phyloP scores from a whole-genome alignment of 1,140 invertebrate species.

The Amyelois transitella region DNA sequence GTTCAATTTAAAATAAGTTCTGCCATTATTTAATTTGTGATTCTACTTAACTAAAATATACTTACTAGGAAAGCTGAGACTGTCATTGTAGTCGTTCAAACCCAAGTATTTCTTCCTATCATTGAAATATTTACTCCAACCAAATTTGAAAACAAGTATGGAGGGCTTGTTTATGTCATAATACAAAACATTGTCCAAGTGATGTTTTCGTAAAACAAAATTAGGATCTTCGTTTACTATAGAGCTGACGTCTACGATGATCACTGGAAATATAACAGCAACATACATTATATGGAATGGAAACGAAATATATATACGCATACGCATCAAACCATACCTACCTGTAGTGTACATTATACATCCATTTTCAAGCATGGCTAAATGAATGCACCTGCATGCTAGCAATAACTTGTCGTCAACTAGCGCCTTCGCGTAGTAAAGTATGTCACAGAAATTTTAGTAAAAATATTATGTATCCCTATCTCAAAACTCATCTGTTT shows the following conservation, averaged over 20 bases:
- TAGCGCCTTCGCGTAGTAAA: too few species aligned
- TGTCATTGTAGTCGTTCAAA: constrained; percentile 5
- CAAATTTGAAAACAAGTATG: constrained; percentile 55
- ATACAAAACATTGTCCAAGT: constrained; percentile 50
- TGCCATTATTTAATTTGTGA: too few species aligned
- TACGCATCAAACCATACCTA: too few species aligned
- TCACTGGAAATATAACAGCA: constrained; percentile 38
- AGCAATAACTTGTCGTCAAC: too few species aligned
- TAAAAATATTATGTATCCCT: too few species aligned
- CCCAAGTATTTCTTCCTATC: constrained; percentile 48
- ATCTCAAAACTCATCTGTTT: too few species aligned
- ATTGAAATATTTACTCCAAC: constrained; percentile 52
- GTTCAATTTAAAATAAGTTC: too few species aligned
- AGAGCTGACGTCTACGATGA: constrained; percentile 44
- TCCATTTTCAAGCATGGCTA: too few species aligned
- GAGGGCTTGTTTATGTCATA: constrained; percentile 49
- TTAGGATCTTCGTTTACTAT: constrained; percentile 46
- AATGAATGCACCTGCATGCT: too few species aligned
- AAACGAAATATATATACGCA: background rate
- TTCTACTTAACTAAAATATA: constrained; percentile 4
- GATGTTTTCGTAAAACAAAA: constrained; percentile 49
- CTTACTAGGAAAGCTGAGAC: constrained; percentile 28
- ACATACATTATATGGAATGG: background rate
- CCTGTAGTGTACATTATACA: too few species aligned
- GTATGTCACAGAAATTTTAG: too few species aligned